Base-by-base conservation (phyloP, 2,797 vertebrate species). In the Epinephelus malabaricus region DNA sequence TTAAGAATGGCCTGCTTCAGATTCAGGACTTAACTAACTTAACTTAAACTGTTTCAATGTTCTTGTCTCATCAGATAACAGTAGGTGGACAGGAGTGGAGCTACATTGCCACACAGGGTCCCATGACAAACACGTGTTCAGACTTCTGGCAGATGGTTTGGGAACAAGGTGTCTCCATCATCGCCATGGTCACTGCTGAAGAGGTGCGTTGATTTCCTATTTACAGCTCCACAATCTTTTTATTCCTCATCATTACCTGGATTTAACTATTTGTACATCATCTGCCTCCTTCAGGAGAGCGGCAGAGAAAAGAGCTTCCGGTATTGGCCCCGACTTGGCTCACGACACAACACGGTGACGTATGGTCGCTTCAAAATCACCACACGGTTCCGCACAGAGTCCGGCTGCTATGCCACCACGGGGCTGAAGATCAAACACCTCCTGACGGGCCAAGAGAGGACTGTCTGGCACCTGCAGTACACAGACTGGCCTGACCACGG, bases 101-200 rank as follows among this genome's bases (percentile, higher is more conserved):
- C 93, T 99, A 99, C 84, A 98, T 99, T 50, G 97, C 98, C 72
- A 96, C 98, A 0, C 98, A 99, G 92, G 98, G 97, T 47, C 98
- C 98, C 3, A 88, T 99, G 81, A 94, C 97, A 15, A 96, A 95
- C 73, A 99, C 98, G 0, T 99, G 98, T 85, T 97, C 96, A 86
- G 98, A 99, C 88, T 99, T 99, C 92, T 99, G 98, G 98, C 98
- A 99, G 94, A 99, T 99, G 98, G 96, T 99, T 70, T 99, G 98
- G 98, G 98, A 99, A 68, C 98, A 99, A 93, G 96, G 97, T 0
- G 94, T 99, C 74, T 94, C 97, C 5, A 99, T 99, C 79, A 98
- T 99, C 76, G 97, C 97, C 59, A 99, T 99, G 98, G 98, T 99
- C 76, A 99, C 98, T 0, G 97, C 97, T 5, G 98, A 99, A 85